Evolutionary conservation across 64 coral and sea anemone species (phyloP).

Genomic region (Porites australiensis): DNA sequence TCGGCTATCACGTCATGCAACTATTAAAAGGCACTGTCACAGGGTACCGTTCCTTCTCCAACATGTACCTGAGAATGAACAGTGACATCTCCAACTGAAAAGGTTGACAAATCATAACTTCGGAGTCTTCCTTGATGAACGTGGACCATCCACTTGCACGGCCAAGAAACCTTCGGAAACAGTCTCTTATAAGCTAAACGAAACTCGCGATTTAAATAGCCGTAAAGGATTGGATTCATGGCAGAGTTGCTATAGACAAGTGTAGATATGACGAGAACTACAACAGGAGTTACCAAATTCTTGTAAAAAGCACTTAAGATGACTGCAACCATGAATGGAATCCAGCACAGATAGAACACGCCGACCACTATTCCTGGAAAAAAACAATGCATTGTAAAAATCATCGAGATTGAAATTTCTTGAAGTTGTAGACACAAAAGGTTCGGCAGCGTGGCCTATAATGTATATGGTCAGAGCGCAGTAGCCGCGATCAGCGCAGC

Average conservation of each 20-base stretch:
- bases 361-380: slow-evolving; percentile 70
- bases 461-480: too few species aligned
- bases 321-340: slow-evolving; percentile 78
- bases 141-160: not conserved
- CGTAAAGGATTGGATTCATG: slow-evolving; percentile 74
- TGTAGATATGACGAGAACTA: slow-evolving; percentile 62
- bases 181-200: slow-evolving; percentile 69
- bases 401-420: not conserved
- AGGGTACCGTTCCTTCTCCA: not conserved
- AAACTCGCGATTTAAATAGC: slow-evolving; percentile 74
- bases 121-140: not conserved
- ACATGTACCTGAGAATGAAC: not conserved
- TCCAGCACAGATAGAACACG: slow-evolving; percentile 77
- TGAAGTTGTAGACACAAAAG: too few species aligned
- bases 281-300: slow-evolving; percentile 33
- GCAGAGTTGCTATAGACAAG: slow-evolving; percentile 78
- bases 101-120: slow-evolving; percentile 10
- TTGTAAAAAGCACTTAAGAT: slow-evolving; percentile 64
- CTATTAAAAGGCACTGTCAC: too few species aligned
- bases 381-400: not conserved
- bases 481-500: too few species aligned
- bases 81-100: not conserved
- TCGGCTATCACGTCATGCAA: too few species aligned
- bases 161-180: slow-evolving; percentile 2
- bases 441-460: too few species aligned